Base-by-base conservation (phyloP, 2,888 invertebrate genomes). In the Acrobasis repandana region DNA sequence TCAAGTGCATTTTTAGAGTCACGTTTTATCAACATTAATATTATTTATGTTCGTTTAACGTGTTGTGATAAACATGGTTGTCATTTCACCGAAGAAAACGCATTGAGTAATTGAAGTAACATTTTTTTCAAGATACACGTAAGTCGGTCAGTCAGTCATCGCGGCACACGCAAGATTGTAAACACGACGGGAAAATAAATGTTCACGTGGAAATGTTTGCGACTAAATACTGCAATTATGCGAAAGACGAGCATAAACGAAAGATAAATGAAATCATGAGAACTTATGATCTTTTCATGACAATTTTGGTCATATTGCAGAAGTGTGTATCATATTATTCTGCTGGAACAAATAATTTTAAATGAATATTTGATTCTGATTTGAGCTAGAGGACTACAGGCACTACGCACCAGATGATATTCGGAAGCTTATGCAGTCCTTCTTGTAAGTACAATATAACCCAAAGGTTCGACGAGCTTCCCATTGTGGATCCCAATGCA, bases 161-260 rank as follows among this genome's bases (percentile, higher is more conserved):
- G 68, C 66, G 66, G 70, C 64, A 58, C 65, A 54, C 54, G 65
- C 61, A 33, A 60, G 51, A 47, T 46, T 66, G 71, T 69, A 72
- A 77, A 77, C 66, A 72, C 68, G 66, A 61, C 63, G 72, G 74
- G 62, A 74, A 77, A 76, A 74, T 78, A 74, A 73, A 75, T 74
- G 61, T 65, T 69, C 65, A 70, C 70, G 67, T 74, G 74, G 67
- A 77, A 76, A 75, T 68, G 71, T 72, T 70, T 69, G 70, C 68
- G 71, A 70, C 68, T 71, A 75, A 72, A 65, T 61, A 64, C 59
- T 70, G 60, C 62, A 63, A 65, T 63, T 69, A 67, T 60, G 67
- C 62, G 66, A 67, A 65, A 67, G 69, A 70, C 65, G 66, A 65
- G 61, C 66, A 61, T 61, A 65, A 67, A 66, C 63, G 66, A 67